Evolutionary conservation across 1,140 invertebrate species (phyloP).

Genomic region (Plectus sambesii): DNA sequence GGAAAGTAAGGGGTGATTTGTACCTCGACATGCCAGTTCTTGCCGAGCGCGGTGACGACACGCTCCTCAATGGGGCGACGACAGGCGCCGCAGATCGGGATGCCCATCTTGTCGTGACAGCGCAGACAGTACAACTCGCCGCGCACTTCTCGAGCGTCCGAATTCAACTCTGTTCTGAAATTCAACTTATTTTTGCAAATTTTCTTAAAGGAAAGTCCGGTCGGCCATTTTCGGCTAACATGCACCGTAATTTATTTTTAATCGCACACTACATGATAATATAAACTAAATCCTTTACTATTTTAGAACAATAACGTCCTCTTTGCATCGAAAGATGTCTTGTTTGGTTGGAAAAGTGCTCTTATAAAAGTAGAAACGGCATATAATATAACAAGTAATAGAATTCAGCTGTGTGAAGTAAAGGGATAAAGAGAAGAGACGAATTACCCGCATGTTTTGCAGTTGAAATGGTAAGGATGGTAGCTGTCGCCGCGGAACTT

Average conservation of each 20-base stretch:
- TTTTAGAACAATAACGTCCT: neutral
- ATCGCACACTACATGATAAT: constrained; percentile 5
- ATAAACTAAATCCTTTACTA: neutral
- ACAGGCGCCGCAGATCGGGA: constrained; percentile 87
- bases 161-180: constrained; percentile 54
- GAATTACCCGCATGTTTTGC: constrained; percentile 51
- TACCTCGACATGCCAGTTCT: constrained; percentile 96
- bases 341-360: neutral
- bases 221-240: too few species aligned
- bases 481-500: constrained; percentile 91
- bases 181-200: constrained; percentile 4
- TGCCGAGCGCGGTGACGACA: constrained; percentile 90
- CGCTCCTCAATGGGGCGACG: constrained; percentile 87
- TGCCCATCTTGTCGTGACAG: constrained; percentile 98
- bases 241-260: too few species aligned
- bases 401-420: constrained; percentile 58
- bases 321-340: neutral
- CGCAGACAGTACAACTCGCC: constrained; percentile 89
- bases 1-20: constrained; percentile 13
- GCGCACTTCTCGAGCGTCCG: constrained; percentile 84
- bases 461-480: constrained; percentile 99
- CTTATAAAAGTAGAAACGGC: neutral
- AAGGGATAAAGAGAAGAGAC: constrained; percentile 5
- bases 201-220: neutral
- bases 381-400: too few species aligned